A percentile compares a stretch with the other conserved stretches of the same genome.
phyloP scores from a whole-genome alignment of 2,113 vertebrate species.

The Podilymbus podiceps region DNA sequence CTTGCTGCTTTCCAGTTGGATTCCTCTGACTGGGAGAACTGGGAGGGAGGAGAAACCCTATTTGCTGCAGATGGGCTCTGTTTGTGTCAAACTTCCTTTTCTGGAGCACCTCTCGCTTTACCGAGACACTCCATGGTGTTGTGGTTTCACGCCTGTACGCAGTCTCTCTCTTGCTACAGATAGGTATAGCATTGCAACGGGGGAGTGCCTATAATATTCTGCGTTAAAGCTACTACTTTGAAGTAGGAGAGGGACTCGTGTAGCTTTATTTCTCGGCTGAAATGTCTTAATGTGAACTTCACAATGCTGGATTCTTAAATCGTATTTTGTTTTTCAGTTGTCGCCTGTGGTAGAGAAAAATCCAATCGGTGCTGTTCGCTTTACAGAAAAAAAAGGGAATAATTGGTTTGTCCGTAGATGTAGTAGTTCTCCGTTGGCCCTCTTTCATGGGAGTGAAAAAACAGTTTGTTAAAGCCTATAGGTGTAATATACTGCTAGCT shows the following conservation, averaged over 20 bases:
- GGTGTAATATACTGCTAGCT: neutral
- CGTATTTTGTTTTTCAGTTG: neutral
- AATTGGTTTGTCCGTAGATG: neutral
- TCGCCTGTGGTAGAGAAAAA: neutral
- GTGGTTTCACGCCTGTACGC: neutral
- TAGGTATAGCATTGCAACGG: neutral
- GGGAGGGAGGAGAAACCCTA: neutral
- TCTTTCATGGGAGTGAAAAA: neutral
- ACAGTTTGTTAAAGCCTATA: neutral
- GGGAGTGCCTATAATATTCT: neutral
- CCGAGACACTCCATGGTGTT: neutral
- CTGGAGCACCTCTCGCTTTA: neutral
- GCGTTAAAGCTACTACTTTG: neutral
- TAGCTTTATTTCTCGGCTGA: neutral
- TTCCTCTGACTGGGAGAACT: neutral
- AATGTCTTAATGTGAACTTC: neutral
- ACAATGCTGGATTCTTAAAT: neutral
- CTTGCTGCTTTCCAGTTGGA: neutral
- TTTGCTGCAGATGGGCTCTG: neutral
- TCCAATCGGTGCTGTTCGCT: neutral
- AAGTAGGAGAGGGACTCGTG: neutral
- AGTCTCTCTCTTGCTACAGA: neutral
- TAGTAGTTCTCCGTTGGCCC: neutral
- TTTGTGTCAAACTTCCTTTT: neutral
- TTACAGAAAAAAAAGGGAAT: neutral